These are phyloP conservation scores for Eclectus roratus DNA, from an alignment of 2,113 vertebrate genomes.

Conservation along the genomic window DNA sequence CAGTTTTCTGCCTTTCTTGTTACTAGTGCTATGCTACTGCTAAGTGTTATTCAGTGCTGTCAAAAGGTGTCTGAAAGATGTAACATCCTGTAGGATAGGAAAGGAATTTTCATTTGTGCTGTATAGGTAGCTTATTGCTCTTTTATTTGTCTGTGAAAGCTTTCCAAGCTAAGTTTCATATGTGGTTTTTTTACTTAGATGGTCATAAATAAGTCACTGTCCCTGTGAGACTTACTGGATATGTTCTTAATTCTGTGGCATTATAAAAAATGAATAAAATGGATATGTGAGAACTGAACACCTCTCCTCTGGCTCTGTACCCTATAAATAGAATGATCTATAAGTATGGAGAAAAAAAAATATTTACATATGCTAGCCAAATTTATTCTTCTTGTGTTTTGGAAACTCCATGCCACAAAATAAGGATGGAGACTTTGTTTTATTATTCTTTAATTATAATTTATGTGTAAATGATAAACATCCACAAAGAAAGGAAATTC, in stretches of 20 bases:
- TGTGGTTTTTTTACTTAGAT: background rate
- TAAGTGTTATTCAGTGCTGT: background rate
- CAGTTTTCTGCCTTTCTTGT: background rate
- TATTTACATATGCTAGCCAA: background rate
- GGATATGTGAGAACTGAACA: background rate
- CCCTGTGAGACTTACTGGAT: background rate
- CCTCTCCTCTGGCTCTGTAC: background rate
- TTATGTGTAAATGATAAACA: background rate
- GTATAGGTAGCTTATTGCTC: background rate
- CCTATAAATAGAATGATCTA: background rate
- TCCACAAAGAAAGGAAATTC: background rate
- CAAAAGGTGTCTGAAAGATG: background rate
- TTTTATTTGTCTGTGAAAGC: background rate
- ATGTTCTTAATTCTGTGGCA: background rate
- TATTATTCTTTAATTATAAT: background rate
- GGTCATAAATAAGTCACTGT: background rate
- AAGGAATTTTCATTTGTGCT: background rate
- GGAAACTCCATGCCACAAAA: background rate
- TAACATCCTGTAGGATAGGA: background rate
- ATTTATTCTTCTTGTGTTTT: background rate
- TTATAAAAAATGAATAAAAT: background rate
- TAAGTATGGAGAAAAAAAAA: background rate
- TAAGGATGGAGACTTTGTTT: background rate
- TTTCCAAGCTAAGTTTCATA: background rate
- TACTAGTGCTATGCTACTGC: background rate